Conservation (phyloP, 2,797 vertebrate species). For the Ispidina lecontei region DNA sequence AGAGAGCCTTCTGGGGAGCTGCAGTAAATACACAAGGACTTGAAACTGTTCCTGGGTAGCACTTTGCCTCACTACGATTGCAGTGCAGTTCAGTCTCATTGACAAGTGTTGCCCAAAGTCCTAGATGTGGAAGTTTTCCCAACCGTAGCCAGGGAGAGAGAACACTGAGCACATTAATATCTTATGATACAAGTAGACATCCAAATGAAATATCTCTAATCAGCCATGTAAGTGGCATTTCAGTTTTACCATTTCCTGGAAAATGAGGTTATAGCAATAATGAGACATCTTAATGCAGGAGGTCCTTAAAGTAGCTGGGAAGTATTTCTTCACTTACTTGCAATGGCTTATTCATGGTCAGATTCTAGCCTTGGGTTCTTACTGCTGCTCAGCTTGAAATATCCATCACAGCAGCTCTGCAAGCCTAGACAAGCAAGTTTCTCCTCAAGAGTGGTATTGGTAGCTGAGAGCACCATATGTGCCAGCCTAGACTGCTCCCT, state of each 20-base stretch:
- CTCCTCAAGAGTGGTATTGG: background rate
- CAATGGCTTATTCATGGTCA: background rate
- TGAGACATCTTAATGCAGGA: background rate
- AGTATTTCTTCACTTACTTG: background rate
- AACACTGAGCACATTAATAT: background rate
- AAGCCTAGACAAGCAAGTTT: background rate
- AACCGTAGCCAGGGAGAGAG: background rate
- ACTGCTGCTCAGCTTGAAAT: background rate
- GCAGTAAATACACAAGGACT: background rate
- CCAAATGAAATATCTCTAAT: conserved; percentile 11
- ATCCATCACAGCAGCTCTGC: background rate
- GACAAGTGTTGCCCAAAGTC: background rate
- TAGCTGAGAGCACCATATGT: background rate
- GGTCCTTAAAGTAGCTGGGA: background rate
- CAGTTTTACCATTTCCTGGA: background rate
- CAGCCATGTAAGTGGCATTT: conserved; percentile 35
- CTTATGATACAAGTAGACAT: background rate
- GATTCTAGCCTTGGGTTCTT: background rate
- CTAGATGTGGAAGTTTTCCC: background rate
- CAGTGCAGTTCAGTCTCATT: background rate
- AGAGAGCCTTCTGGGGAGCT: background rate
- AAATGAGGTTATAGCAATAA: conserved; percentile 5
- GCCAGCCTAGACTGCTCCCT: background rate
- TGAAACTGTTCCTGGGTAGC: background rate
- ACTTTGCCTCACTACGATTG: background rate